phyloP scores from a whole-genome alignment of 2,888 invertebrate species.

The Ecdyonurus torrentis region DNA sequence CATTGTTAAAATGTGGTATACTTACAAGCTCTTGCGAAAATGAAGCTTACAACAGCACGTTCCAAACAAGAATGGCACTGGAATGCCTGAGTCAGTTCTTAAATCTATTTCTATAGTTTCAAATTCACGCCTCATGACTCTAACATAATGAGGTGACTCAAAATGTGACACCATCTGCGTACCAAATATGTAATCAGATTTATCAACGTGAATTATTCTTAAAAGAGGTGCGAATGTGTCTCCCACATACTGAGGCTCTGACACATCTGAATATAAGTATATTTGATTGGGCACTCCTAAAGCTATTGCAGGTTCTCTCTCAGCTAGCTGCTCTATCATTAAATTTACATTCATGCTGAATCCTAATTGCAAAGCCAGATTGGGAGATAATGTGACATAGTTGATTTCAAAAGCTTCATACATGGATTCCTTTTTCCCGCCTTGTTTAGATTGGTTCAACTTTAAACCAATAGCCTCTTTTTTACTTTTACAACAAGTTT shows the following conservation, averaged over 20 bases:
- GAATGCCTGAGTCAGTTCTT: background rate
- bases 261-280: constrained; percentile 16
- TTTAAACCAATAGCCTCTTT: no score
- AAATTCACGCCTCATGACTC: constrained; percentile 10
- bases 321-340: background rate
- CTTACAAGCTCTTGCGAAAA: background rate
- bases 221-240: constrained; percentile 16
- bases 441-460: no score
- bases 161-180: constrained; percentile 10
- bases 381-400: background rate
- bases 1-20: background rate
- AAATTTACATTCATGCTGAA: background rate
- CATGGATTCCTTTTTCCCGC: no score
- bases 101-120: background rate
- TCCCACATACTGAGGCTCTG: constrained; percentile 17
- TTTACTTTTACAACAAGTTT: no score
- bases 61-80: constrained; percentile 6
- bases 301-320: background rate
- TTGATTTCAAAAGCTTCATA: background rate
- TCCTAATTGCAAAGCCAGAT: constrained; percentile 6
- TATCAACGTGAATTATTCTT: constrained; percentile 16
- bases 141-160: constrained; percentile 13
- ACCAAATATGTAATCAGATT: constrained; percentile 12
- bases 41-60: background rate
- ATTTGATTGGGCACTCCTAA: constrained; percentile 11